Evolutionary conservation across 2,888 invertebrate genomes (phyloP).

Genomic region (Nematopogon swammerdamellus): DNA sequence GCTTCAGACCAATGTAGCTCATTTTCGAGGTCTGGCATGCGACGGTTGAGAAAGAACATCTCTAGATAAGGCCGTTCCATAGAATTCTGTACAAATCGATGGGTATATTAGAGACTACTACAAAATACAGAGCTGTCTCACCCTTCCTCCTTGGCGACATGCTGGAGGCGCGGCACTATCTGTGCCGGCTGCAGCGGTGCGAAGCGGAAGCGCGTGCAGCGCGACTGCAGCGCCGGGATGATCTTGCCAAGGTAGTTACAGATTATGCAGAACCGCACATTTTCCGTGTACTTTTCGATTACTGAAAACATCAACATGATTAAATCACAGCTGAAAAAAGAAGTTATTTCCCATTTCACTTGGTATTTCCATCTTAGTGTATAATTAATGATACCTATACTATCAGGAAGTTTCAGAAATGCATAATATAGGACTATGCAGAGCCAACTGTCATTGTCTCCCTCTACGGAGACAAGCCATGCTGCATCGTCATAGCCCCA

Average conservation of each 20-base stretch:
- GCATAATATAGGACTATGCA: too few species aligned
- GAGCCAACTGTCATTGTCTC: too few species aligned
- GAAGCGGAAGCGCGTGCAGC: conserved; percentile 95
- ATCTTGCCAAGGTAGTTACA: conserved; percentile 99
- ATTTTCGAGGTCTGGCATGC: too few species aligned
- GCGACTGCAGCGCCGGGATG: conserved; percentile 96
- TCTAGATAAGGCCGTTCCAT: too few species aligned
- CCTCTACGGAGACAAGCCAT: too few species aligned
- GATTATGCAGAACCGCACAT: conserved; percentile 97
- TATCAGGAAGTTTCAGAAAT: not conserved
- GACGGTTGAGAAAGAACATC: too few species aligned
- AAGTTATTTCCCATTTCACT: not conserved
- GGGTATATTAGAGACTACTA: too few species aligned
- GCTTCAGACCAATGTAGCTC: too few species aligned
- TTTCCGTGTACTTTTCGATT: conserved; percentile 98
- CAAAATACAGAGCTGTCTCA: too few species aligned
- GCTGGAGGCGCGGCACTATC: conserved; percentile 84
- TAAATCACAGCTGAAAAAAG: not conserved
- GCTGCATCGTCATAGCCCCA: too few species aligned
- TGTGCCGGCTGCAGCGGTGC: conserved; percentile 83
- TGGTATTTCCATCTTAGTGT: not conserved
- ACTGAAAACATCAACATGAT: conserved; percentile 55
- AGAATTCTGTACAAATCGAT: too few species aligned
- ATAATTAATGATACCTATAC: not conserved
- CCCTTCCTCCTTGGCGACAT: conserved; percentile 82